phyloP scores from a whole-genome alignment of 2,888 invertebrate genomes.

The Limenitis camilla region DNA sequence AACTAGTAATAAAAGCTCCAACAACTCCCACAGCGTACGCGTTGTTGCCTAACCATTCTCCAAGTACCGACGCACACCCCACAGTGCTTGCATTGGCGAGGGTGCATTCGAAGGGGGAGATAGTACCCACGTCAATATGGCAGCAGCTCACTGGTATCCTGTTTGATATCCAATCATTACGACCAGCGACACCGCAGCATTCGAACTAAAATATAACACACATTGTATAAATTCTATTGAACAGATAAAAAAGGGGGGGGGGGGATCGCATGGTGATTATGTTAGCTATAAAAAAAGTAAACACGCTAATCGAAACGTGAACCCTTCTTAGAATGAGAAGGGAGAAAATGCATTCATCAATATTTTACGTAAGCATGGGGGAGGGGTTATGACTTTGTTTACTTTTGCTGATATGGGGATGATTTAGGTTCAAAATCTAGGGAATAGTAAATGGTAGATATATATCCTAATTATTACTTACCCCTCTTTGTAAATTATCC shows the following conservation, averaged over 20 bases:
- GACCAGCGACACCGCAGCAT: constrained; percentile 78
- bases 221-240: too few relatives aligned
- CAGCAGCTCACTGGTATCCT: constrained; percentile 79
- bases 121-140: constrained; percentile 53
- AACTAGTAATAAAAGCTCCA: constrained; percentile 39
- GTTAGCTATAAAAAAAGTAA: too few relatives aligned
- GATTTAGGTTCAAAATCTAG: background rate
- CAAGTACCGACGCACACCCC: constrained; percentile 74
- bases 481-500: constrained; percentile 53
- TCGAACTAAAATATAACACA: constrained; percentile 76
- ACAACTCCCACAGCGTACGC: constrained; percentile 43
- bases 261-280: too few relatives aligned
- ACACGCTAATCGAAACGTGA: too few relatives aligned
- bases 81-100: constrained; percentile 35
- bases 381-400: too few relatives aligned
- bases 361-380: too few relatives aligned
- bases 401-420: too few relatives aligned
- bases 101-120: constrained; percentile 61
- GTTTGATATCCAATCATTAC: constrained; percentile 67
- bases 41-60: constrained; percentile 57
- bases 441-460: background rate
- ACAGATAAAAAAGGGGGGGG: too few relatives aligned
- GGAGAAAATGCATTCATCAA: too few relatives aligned
- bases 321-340: too few relatives aligned
- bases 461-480: constrained; percentile 31